Evolutionary conservation across 92 coral and sea anemone species (phyloP), one percentile per base, ranked within the genome.

Genomic region (Porites divaricata): DNA sequence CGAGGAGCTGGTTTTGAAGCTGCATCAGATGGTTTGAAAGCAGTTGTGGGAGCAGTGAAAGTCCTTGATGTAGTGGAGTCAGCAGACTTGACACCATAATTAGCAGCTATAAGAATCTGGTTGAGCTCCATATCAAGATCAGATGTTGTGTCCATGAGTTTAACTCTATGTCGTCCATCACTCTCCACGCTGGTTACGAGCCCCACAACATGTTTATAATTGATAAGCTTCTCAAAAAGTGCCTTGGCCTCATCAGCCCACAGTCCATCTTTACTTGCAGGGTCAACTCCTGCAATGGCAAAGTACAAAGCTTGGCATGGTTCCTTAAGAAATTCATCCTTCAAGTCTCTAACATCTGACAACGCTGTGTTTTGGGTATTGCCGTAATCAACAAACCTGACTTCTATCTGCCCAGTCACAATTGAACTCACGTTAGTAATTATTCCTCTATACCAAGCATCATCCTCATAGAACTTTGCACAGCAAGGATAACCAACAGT

Each of bases 311-410:
- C 95, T 81, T 96, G 99, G 22, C 89, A 75, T 1, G 99, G 99
- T 15, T 90, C 67, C 22, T 83, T 83, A 2, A 83, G 82, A 35
- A 95, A 92, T 65, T 93, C 83, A 13, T 88, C 93, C 72, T 89
- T 90, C 45, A 96, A 83, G 28, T 91, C 98, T 75, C 81, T 89
- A 8, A 96, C 94, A 79, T 89, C 92, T 4, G 98, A 88, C 28
- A 96, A 75, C 49, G 90, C 93, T 8, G 98, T 92, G 49, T 80
- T 83, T 53, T 96, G 97, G 1, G 88, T 75, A 61, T 96, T 96
- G 54, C 99, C 99, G 79, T 92, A 96, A 81, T 96, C 99, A 65
- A 96, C 97, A 91, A 96, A 96, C 77, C 89, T 86, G 14, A 96
- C 99, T 26, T 92, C 96, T 26, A 96, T 86, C 62, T 79, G 81